phyloP scores from a whole-genome alignment of 2,797 vertebrate genomes.

The Vultur gryphus region DNA sequence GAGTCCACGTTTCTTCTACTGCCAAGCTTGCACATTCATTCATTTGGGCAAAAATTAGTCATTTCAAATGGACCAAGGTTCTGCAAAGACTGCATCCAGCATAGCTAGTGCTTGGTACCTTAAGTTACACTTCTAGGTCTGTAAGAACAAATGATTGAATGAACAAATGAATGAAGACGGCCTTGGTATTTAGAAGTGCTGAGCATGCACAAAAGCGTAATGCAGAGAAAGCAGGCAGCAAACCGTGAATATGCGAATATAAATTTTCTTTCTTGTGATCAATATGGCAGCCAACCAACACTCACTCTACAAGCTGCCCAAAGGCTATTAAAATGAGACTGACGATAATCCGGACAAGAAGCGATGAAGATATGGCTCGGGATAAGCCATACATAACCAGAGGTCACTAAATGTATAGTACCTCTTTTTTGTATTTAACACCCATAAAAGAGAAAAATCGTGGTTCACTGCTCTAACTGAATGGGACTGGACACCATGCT shows the following conservation, averaged over 20 bases:
- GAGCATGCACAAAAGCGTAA: background rate
- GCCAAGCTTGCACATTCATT: background rate
- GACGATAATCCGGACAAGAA: background rate
- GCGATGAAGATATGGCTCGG: background rate
- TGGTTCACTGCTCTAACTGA: background rate
- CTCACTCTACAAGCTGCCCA: background rate
- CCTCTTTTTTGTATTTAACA: background rate
- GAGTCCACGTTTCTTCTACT: background rate
- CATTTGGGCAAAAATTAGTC: background rate
- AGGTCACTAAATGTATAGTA: background rate
- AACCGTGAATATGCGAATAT: background rate
- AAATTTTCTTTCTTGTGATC: background rate
- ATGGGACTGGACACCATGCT: background rate
- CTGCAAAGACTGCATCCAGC: background rate
- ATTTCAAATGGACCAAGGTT: background rate
- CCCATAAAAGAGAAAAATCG: background rate
- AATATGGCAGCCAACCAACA: constrained; percentile 16
- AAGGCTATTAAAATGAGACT: background rate
- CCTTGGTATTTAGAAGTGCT: background rate
- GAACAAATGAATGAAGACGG: background rate
- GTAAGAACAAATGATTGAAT: background rate
- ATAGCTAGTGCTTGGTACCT: background rate
- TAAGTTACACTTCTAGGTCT: background rate
- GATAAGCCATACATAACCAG: background rate
- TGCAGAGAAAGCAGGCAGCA: background rate